Evolutionary conservation across 2,113 vertebrate genomes (phyloP).

Genomic region (Cranoglanis bouderius): DNA sequence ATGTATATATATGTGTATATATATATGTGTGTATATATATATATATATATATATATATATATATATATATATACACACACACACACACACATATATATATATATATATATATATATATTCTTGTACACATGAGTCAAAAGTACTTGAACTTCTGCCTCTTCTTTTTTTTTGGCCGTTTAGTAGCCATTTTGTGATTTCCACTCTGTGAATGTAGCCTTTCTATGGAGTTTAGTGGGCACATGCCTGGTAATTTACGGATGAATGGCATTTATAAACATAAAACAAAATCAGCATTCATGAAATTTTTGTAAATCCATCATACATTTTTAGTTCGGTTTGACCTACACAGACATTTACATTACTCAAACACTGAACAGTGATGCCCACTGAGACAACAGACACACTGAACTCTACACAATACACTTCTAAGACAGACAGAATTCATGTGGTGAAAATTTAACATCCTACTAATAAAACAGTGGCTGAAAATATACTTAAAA

Average conservation of each 20-base stretch:
- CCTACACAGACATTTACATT: not conserved
- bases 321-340: not conserved
- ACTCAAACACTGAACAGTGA: not conserved
- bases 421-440: not conserved
- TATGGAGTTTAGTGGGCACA: not conserved
- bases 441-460: not conserved
- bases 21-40: too few relatives aligned
- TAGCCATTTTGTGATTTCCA: not conserved
- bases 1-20: too few relatives aligned
- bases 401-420: not conserved
- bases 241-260: not conserved
- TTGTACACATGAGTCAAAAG: not conserved
- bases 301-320: not conserved
- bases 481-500: not conserved
- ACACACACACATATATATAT: too few relatives aligned
- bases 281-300: not conserved
- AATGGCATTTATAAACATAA: not conserved
- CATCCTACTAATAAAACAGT: not conserved
- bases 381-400: not conserved
- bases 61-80: too few relatives aligned
- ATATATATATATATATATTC: not conserved
- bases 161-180: not conserved
- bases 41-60: too few relatives aligned
- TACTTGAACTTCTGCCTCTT: not conserved
- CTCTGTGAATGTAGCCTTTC: not conserved